phyloP scores from a whole-genome alignment of 2,888 invertebrate genomes.

The Julus scandinavius region DNA sequence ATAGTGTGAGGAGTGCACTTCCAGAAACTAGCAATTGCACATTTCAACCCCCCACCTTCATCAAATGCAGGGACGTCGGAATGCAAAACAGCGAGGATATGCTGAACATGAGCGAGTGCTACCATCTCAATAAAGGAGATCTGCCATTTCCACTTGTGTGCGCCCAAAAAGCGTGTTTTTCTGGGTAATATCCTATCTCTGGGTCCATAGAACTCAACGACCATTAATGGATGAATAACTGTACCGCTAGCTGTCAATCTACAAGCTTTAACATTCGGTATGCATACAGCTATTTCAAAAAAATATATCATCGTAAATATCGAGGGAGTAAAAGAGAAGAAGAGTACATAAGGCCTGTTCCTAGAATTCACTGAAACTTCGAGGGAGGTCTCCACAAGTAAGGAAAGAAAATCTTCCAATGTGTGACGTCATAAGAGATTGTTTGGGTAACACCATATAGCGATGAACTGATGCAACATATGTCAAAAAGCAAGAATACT shows the following conservation, averaged over 20 bases:
- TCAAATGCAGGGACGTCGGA: background rate
- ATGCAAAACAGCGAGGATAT: constrained; percentile 39
- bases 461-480: too few relatives aligned
- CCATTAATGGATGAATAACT: constrained; percentile 28
- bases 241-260: constrained; percentile 6
- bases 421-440: too few relatives aligned
- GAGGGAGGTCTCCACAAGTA: background rate
- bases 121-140: background rate
- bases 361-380: background rate
- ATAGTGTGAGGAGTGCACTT: background rate
- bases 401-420: too few relatives aligned
- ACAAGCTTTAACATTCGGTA: background rate
- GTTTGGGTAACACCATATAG: too few relatives aligned
- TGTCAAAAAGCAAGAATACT: too few relatives aligned
- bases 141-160: background rate
- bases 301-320: constrained; percentile 22
- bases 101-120: constrained; percentile 8
- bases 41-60: background rate
- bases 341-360: background rate
- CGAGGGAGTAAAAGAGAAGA: background rate
- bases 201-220: constrained; percentile 34
- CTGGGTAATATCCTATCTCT: constrained; percentile 20
- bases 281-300: constrained; percentile 31
- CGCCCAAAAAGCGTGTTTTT: background rate
- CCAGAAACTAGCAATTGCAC: background rate